Evolutionary conservation across 2,797 vertebrate genomes (phyloP), one percentile per base, ranked within the genome.

Genomic region (Denticeps clupeoides): DNA sequence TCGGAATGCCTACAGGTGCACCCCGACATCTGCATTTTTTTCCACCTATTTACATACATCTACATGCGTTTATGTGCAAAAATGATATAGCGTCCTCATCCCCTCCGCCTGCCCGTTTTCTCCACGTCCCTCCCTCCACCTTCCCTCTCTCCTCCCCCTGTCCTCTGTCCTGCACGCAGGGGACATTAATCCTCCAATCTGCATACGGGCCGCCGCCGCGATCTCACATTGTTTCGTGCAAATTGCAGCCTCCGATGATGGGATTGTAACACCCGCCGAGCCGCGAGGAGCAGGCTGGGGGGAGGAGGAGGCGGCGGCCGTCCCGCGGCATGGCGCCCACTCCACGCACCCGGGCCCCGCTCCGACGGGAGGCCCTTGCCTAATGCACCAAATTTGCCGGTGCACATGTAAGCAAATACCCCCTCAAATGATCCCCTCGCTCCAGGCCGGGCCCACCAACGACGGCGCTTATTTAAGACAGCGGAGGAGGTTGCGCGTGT

Each of bases 381-480:
- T 65, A 74, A 66, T 44, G 53, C 67, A 44, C 70, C 70, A 79
- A 79, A 82, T 83, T n/a, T 83, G 83, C 79, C 83, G 71, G 64
- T 68, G 68, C 65, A 68, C 65, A 62, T 68, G 65, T 68, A 68
- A 64, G 59, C 62, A 68, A 68, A 68, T 64, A 68, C 64, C 62
- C 59, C 62, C 51, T 47, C 54, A 62, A 68, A 64, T 62, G 56
- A 64, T 60, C 63, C 55, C 81, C 81, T 86, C 83, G 89, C 85
- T 71, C 86, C 85, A 82, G 84, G 80, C 74, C 78, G 77, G 74
- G 77, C 70, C 72, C 61, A 51, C 60, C 60, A 55, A 72, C 69
- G 73, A 83, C 73, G 81, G 81, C 81, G 72, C 79, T 79, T 78
- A 81, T 81, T 78, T 70, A 81, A 80, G 83, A 79, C 41, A 59